Evolutionary conservation across 2,888 invertebrate species (phyloP), one percentile per base, ranked within the genome.

Genomic region (Drosophila flavopinicola): DNA sequence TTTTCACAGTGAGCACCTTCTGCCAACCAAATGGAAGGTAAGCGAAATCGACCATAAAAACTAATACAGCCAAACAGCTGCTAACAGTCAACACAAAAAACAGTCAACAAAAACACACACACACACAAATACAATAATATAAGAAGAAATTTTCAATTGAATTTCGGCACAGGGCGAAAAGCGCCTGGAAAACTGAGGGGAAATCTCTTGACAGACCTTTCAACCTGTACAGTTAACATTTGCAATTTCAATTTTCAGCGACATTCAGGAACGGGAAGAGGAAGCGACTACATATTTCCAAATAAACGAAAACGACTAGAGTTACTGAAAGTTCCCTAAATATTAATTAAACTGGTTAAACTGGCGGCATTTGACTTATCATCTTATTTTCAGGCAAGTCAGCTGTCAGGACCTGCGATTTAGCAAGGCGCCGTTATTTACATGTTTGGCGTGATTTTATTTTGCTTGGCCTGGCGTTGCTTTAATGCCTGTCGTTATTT

Each of bases 1-100:
- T 65, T 58, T 58, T 47, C 33, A 66, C 39, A 61, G 54, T 29
- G 27, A 54, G 23, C 13, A 39, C 17, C 30, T 35, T n/a, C 33
- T 42, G 39, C 42, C 25, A 44, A 29, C 37, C 10, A 17, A 38
- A 38, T 57, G 71, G 48, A 44, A 75, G 83, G 79, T 76, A 52
- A 59, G 38, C 78, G 56, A 54, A 65, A 67, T 63, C 33, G 70
- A 67, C 67, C 60, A 73, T 79, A 76, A 84, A 84, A 84, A 77
- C 86, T 77, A 75, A 71, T 86, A 25, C 32, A 42, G 35, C 39
- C 45, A 70, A 66, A 52, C 82, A 86, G 77, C 84, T 82, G 80
- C 56, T 69, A 66, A 37, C 64, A 51, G 37, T 56, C 56, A 54
- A 47, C 38, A 42, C 48, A 32, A 39, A 51, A 32, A 11, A 10